Evolutionary conservation across 37 sponge, comb jelly and placozoan genomes (phyloP).

Genomic region (Cliona cf. orientalis): DNA sequence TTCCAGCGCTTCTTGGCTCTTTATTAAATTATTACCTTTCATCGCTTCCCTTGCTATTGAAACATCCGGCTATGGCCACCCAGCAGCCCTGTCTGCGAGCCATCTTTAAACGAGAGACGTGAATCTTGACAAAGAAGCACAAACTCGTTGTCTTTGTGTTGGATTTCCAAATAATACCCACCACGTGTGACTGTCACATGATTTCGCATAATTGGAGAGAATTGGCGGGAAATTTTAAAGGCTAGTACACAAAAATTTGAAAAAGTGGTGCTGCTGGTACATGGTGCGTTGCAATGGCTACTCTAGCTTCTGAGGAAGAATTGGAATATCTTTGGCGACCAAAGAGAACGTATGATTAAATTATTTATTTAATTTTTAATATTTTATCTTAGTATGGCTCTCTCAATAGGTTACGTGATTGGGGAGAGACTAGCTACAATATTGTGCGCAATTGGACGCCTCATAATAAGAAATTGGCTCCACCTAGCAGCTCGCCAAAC

Average conservation of each 20-base stretch:
- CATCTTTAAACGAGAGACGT: no score
- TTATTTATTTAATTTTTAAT: background rate
- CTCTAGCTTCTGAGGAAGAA: background rate
- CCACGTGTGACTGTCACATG: no score
- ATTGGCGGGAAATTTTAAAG: no score
- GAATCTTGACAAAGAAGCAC: no score
- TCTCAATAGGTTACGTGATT: slow-evolving; percentile 3
- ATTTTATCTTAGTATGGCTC: background rate
- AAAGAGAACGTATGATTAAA: slow-evolving; percentile 10
- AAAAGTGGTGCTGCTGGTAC: no score
- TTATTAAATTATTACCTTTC: slow-evolving; percentile 5
- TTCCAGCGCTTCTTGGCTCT: no score
- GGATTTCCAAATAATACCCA: no score
- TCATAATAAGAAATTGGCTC: no score
- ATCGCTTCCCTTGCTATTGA: slow-evolving; percentile 8
- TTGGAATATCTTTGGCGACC: no score
- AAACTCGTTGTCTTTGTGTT: no score
- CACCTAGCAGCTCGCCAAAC: background rate
- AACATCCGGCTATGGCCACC: slow-evolving; percentile 21
- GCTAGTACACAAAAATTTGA: no score
- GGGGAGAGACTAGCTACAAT: slow-evolving; percentile 26
- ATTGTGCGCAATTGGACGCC: slow-evolving; percentile 41
- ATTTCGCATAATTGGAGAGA: no score
- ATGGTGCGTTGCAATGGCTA: background rate
- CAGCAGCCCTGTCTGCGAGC: slow-evolving; percentile 34